These are phyloP conservation scores for Nemurella pictetii DNA, from an alignment of 2,888 invertebrate species.

Conservation along the genomic window DNA sequence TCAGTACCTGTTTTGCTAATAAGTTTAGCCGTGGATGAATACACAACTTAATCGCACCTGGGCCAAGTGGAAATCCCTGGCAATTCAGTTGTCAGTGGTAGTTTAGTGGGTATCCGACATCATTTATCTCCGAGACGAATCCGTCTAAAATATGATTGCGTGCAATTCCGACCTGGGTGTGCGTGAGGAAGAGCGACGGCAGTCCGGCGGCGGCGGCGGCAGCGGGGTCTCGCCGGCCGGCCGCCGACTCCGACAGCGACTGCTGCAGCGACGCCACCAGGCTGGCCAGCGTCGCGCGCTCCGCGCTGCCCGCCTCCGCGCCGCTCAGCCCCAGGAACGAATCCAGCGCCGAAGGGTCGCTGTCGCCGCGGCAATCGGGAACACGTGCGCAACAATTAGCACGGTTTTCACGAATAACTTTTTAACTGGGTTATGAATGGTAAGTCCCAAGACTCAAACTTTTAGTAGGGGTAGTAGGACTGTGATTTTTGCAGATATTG, in stretches of 20 bases:
- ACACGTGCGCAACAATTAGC: neutral
- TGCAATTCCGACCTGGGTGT: constrained; percentile 48
- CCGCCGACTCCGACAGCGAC: constrained; percentile 49
- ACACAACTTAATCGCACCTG: too few relatives aligned
- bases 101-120: too few relatives aligned
- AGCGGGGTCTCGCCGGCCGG: constrained; percentile 30
- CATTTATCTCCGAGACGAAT: too few relatives aligned
- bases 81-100: too few relatives aligned
- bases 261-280: constrained; percentile 50
- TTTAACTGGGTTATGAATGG: neutral
- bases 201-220: constrained; percentile 9
- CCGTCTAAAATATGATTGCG: too few relatives aligned
- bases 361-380: too few relatives aligned
- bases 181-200: constrained; percentile 47
- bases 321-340: constrained; percentile 45
- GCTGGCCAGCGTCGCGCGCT: constrained; percentile 43
- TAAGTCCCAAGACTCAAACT: too few relatives aligned
- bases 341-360: constrained; percentile 48
- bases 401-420: neutral
- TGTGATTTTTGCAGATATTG: too few relatives aligned
- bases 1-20: too few relatives aligned
- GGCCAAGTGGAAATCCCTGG: too few relatives aligned
- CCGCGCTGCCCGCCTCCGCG: constrained; percentile 21
- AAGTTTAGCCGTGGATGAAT: too few relatives aligned
- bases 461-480: too few relatives aligned